Conservation (phyloP, 2,797 vertebrate species). For the Lemur catta region DNA sequence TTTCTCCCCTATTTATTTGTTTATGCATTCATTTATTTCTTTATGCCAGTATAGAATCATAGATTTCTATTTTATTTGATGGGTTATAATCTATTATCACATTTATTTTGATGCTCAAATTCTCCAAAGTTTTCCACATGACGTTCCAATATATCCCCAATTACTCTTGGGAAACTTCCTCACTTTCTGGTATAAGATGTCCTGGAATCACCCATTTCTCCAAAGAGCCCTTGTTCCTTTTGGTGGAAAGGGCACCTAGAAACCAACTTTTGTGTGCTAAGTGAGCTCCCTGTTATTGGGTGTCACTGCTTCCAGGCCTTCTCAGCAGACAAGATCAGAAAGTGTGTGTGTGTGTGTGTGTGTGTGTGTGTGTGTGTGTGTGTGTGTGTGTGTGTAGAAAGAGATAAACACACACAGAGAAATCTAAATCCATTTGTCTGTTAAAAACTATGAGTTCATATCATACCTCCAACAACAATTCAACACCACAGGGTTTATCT, state of each 20-base stretch:
- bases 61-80: conserved; percentile 21
- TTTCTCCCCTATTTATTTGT: background rate
- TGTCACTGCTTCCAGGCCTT: background rate
- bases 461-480: background rate
- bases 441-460: background rate
- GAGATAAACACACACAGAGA: background rate
- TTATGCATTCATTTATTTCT: background rate
- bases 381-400: too few species aligned
- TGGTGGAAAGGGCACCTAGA: background rate
- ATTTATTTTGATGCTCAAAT: background rate
- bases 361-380: too few species aligned
- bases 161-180: background rate
- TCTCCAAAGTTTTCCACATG: background rate
- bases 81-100: background rate
- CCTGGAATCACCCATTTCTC: background rate
- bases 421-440: background rate
- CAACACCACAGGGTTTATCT: background rate
- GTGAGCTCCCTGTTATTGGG: background rate
- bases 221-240: background rate
- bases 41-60: background rate
- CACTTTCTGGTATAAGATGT: background rate
- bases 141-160: background rate
- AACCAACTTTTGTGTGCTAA: background rate
- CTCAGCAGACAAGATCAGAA: background rate
- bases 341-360: background rate